A percentile compares a stretch with the other conserved stretches of the same genome.
Evolutionary conservation across 1,140 invertebrate species (phyloP).

Genomic region (Polypedilum pembai): DNA sequence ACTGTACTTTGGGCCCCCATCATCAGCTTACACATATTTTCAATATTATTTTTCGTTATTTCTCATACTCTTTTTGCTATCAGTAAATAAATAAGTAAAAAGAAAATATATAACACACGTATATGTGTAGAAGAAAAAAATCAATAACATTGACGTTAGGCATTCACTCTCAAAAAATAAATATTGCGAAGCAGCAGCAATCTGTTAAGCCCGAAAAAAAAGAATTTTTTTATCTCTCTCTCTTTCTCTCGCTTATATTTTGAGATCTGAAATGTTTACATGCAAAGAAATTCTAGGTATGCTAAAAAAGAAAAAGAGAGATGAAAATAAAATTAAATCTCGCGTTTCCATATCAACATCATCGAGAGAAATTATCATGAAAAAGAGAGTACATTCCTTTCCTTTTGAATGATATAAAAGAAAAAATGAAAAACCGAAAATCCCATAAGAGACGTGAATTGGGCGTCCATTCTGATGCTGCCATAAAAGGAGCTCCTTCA

Average conservation of each 20-base stretch:
- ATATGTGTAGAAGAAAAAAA: background rate
- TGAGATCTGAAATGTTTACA: background rate
- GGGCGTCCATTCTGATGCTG: background rate
- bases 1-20: background rate
- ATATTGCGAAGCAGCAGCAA: background rate
- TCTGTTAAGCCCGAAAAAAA: background rate
- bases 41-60: background rate
- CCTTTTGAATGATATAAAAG: too few species aligned
- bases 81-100: conserved; percentile 1
- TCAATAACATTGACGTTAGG: background rate
- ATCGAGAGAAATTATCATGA: background rate
- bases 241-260: background rate
- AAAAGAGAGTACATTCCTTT: too few species aligned
- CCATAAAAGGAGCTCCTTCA: background rate
- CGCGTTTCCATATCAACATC: background rate
- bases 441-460: too few species aligned
- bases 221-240: background rate
- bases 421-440: too few species aligned
- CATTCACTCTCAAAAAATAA: background rate
- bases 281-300: conserved; percentile 9
- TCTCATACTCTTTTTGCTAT: background rate
- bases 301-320: too few species aligned
- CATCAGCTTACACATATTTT: conserved; percentile 1
- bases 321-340: background rate
- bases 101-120: background rate